phyloP scores from a whole-genome alignment of 2,888 invertebrate species.

The Creontiades dilutus region DNA sequence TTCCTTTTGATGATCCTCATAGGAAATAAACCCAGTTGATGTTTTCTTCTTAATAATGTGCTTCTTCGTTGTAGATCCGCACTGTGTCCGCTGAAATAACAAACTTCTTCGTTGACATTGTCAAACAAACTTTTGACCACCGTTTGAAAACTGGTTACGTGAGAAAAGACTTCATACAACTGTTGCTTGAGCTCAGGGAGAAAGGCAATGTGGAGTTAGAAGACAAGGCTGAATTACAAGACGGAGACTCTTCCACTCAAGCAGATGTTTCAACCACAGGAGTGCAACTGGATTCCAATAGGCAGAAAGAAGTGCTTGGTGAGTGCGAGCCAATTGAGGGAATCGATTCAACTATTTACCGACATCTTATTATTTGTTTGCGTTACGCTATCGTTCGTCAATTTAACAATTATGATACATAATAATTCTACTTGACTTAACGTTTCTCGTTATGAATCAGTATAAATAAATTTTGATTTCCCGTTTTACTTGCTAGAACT shows the following conservation, averaged over 20 bases:
- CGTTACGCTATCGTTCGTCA: too few species aligned
- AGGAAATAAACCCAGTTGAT: too few species aligned
- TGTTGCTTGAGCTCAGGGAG: constrained; percentile 66
- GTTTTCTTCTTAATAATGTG: too few species aligned
- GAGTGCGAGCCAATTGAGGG: background rate
- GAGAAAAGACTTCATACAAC: constrained; percentile 70
- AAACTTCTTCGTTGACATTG: constrained; percentile 51
- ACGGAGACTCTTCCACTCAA: background rate
- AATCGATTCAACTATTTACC: too few species aligned
- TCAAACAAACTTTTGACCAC: constrained; percentile 49
- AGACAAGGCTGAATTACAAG: background rate
- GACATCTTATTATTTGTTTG: too few species aligned
- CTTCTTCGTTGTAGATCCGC: constrained; percentile 20
- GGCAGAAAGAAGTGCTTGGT: background rate
- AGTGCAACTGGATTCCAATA: background rate
- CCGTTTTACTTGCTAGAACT: constrained; percentile 77
- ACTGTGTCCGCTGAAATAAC: constrained; percentile 2
- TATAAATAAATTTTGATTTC: too few species aligned
- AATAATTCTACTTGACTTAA: background rate
- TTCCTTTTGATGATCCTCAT: too few species aligned
- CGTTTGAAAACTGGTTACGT: constrained; percentile 53
- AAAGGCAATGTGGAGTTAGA: constrained; percentile 60
- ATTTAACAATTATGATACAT: too few species aligned
- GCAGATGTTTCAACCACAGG: too few species aligned
- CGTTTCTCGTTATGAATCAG: background rate